Evolutionary conservation across 1,140 invertebrate species (phyloP).

Genomic region (Teleogryllus occipitalis): DNA sequence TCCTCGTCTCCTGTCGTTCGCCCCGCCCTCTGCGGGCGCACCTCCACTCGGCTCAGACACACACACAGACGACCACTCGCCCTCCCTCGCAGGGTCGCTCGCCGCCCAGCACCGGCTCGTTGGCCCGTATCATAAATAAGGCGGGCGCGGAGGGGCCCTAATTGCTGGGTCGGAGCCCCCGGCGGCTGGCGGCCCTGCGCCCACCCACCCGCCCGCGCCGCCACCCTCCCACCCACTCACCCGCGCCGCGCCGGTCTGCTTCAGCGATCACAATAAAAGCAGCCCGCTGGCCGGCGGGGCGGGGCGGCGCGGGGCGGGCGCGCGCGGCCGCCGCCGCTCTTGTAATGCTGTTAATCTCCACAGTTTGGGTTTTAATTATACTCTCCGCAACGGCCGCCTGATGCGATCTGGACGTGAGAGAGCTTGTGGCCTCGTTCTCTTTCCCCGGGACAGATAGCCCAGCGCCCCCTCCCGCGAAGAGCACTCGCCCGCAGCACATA

Average conservation of each 20-base stretch:
- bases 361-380: constrained; percentile 5
- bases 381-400: not conserved
- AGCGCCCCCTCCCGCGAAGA: too few relatives aligned
- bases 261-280: constrained; percentile 1
- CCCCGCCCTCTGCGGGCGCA: too few relatives aligned
- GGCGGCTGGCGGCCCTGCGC: too few relatives aligned
- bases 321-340: too few relatives aligned
- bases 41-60: too few relatives aligned
- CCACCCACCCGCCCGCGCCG: too few relatives aligned
- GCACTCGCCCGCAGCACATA: not conserved
- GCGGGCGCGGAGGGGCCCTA: not conserved
- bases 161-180: not conserved
- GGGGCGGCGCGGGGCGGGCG: too few relatives aligned
- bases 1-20: too few relatives aligned
- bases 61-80: too few relatives aligned
- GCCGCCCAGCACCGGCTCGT: not conserved
- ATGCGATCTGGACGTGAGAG: not conserved
- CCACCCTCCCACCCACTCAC: too few relatives aligned
- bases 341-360: constrained; percentile 1
- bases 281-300: not conserved
- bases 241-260: not conserved
- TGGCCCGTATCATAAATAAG: not conserved
- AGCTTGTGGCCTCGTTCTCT: not conserved
- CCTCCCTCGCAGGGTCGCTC: too few relatives aligned
- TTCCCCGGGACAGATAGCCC: not conserved